These are phyloP conservation scores for Nasua narica DNA, from an alignment of 2,797 vertebrate species.

Conservation along the genomic window DNA sequence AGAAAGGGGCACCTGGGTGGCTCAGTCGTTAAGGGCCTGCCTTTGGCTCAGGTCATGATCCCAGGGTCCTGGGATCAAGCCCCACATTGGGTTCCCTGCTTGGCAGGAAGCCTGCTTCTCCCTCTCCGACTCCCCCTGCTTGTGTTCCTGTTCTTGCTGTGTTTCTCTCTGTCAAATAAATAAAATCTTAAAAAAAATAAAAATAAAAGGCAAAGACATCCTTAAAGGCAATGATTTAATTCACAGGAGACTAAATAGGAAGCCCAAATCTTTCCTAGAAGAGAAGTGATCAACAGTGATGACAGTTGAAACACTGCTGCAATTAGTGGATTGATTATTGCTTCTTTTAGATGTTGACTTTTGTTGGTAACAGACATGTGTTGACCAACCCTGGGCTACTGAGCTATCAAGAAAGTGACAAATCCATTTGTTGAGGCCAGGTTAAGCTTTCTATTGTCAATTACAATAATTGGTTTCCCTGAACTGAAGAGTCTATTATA, in stretches of 20 bases:
- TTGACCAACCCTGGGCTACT: not conserved
- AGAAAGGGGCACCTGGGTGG: too few species aligned
- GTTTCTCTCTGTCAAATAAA: too few species aligned
- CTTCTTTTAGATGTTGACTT: not conserved
- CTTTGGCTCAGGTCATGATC: too few species aligned
- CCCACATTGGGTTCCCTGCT: too few species aligned
- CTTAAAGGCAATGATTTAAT: not conserved
- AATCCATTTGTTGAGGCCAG: not conserved
- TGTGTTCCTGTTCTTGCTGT: too few species aligned
- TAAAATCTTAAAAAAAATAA: too few species aligned
- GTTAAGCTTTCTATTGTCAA: not conserved
- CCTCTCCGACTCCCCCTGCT: too few species aligned
- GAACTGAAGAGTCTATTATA: not conserved
- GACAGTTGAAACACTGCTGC: not conserved
- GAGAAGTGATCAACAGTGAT: not conserved
- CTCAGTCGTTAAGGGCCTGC: too few species aligned
- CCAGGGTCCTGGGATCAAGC: too few species aligned
- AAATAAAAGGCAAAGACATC: too few species aligned
- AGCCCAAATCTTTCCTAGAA: not conserved
- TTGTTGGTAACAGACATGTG: not conserved
- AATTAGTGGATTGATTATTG: not conserved
- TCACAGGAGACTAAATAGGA: not conserved
- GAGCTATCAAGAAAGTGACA: not conserved
- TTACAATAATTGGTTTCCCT: not conserved
- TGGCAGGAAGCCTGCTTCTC: too few species aligned